Base-by-base conservation (phyloP, 2,113 vertebrate genomes). In the Apaloderma vittatum region DNA sequence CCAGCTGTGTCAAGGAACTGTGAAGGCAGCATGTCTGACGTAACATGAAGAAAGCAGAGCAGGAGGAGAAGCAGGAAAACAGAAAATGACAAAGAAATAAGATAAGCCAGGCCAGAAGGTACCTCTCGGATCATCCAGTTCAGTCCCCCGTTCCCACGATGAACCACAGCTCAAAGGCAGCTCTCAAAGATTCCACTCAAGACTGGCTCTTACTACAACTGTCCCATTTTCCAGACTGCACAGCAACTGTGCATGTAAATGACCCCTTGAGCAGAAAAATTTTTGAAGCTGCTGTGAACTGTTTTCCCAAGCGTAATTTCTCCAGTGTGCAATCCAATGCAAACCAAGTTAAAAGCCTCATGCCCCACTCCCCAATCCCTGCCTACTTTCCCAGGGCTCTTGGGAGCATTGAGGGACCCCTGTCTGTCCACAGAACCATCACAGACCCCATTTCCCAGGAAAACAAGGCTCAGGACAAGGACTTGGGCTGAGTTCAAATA, bases 251-350 rank as follows among this genome's bases (percentile, higher is more conserved):
- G 4, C 7, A 7, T 4, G 11, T 36, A 30, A 75, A 43, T 1
- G 0, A 37, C 11, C 10, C 12, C 45, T 20, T 3, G 1, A 51
- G 34, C 11, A 59, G 11, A 79, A 16, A n/a, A 9, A 24, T 10
- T 26, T 36, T 7, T 48, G 24, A 86, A 46, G 32, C 8, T 40
- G 36, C 70, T 58, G 14, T 45, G 36, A 58, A 52, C 17, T 26
- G 13, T 11, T 34, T 70, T 6, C 26, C 40, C 40, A 6, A 11
- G 20, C 6, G 26, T 17, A 70, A 6, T 9, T 10, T 34, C 26
- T 45, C 12, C 0, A 0, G 12, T 1, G 27, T 29, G 37, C 12
- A 55, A 8, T 0, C 12, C 40, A 52, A 29, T 0, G 0, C 21
- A 34, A 7, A 10, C 7, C 0, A 0, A 65, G 19, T 6, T 22